phyloP scores from a whole-genome alignment of 2,113 vertebrate species.

The Pomatorhinus ruficollis region DNA sequence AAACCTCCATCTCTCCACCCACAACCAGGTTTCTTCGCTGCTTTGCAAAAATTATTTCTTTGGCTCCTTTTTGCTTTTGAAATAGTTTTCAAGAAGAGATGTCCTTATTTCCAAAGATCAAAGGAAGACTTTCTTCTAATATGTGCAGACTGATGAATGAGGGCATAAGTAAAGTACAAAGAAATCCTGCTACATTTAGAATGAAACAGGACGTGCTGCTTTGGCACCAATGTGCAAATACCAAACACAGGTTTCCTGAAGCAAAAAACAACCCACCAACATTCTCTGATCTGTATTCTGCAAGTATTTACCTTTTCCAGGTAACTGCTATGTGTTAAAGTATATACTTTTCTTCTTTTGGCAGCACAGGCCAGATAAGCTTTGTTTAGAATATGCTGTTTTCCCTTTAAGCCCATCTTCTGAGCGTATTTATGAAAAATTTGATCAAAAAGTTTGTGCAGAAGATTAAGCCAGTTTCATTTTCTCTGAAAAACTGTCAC shows the following conservation, averaged over 20 bases:
- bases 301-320: not conserved
- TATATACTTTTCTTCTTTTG: not conserved
- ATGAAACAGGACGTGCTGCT: not conserved
- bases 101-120: conserved; percentile 3
- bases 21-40: not conserved
- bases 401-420: not conserved
- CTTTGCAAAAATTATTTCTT: not conserved
- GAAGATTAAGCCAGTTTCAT: not conserved
- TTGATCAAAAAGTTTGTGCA: not conserved
- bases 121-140: not conserved
- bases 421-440: not conserved
- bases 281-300: not conserved
- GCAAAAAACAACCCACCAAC: not conserved
- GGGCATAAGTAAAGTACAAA: not conserved
- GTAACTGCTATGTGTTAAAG: not conserved
- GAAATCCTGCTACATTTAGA: not conserved
- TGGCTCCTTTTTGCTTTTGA: not conserved
- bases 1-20: not conserved
- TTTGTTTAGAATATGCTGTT: not conserved
- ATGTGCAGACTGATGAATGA: not conserved
- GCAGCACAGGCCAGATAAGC: not conserved
- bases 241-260: not conserved
- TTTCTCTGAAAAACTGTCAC: not conserved
- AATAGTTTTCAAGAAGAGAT: not conserved
- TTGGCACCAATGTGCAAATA: not conserved